These are phyloP conservation scores for Tyto alba DNA, from an alignment of 2,113 vertebrate genomes.

Conservation along the genomic window DNA sequence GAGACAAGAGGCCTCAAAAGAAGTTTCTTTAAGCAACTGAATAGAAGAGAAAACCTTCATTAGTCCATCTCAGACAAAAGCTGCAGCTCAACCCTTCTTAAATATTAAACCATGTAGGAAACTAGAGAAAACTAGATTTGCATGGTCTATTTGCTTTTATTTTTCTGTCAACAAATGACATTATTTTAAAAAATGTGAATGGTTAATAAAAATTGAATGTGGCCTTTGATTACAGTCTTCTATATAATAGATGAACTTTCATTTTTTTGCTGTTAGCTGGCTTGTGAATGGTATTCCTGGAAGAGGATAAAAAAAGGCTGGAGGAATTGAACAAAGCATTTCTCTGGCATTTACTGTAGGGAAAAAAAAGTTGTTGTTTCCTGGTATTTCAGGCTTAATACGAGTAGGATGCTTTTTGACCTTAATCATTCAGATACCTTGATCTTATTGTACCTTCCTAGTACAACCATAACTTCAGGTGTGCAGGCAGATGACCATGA, in stretches of 20 bases:
- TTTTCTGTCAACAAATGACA: background rate
- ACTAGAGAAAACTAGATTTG: background rate
- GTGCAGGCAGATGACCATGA: background rate
- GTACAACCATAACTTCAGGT: background rate
- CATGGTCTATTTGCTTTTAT: background rate
- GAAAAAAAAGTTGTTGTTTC: background rate
- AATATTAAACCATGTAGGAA: background rate
- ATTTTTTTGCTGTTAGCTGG: background rate
- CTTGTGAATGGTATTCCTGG: background rate
- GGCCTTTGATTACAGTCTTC: background rate
- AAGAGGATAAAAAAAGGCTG: background rate
- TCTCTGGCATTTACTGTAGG: background rate
- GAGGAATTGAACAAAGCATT: background rate
- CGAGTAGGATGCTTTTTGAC: background rate
- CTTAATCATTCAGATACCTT: background rate
- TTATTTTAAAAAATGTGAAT: background rate
- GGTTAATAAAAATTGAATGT: background rate
- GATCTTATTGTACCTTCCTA: background rate
- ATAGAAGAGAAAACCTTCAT: background rate
- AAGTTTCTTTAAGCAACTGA: background rate
- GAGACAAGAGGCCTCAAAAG: background rate
- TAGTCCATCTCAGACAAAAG: background rate
- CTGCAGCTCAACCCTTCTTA: background rate
- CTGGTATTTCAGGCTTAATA: background rate
- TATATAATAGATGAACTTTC: background rate